Evolutionary conservation across 2,113 vertebrate genomes (phyloP), one percentile per base, ranked within the genome.

Genomic region (Balaenoptera acutorostrata): DNA sequence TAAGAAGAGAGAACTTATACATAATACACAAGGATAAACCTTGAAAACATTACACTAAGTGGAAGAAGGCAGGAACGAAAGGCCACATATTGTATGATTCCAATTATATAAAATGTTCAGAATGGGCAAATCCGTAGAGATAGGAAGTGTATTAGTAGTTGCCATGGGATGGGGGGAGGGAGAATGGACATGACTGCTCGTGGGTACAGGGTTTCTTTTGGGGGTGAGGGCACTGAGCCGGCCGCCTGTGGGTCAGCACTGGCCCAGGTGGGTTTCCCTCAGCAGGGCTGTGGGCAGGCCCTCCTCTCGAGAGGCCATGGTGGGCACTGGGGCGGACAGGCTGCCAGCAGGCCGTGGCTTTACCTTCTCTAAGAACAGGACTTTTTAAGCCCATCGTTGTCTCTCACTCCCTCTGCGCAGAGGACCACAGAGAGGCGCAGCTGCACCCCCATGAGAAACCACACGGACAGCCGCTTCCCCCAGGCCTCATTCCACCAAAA

Each of bases 401-500:
- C 25, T 68, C 87, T 59, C 64, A 41, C 68, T 93, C 95, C 82
- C 92, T 82, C 57, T 10, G 12, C 8, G 68, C 80, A 49, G 80
- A 78, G 66, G 57, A 69, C 72, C 87, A 9, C 72, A 90, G 66
- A 13, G 23, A 39, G 78, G 39, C 83, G 55, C 85, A 57, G 75
- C 93, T 69, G 82, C 15, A 4, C 39, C 71, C 41, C 8, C 59
- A 2, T 0, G 55, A 75, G 83, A 94, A 78, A 61, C 57, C 78
- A 27, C 66, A 59, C 0, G 0, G n/a, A 33, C 39, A n/a, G 57
- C 12, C 21, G 33, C 92, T 93, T 93, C 77, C 92, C 75, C 72
- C 66, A 12, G 46, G 82, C 39, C 94, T 39, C 91, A 83, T 63
- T 87, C 36, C 21, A 72, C 86, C 46, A 52, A 68, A 95, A 93